phyloP scores from a whole-genome alignment of 2,797 vertebrate genomes.

The Spinibarbus caldwelli region DNA sequence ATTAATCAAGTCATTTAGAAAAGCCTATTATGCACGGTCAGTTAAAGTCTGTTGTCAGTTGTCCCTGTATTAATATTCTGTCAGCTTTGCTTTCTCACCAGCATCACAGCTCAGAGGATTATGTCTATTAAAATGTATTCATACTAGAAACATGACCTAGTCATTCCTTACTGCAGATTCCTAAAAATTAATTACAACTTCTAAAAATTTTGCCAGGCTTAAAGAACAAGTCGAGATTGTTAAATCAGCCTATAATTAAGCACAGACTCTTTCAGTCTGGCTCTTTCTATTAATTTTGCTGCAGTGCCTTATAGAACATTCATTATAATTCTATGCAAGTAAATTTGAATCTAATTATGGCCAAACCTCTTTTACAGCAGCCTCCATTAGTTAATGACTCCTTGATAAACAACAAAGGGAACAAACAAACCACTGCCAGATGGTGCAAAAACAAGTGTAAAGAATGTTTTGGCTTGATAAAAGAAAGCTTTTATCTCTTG shows the following conservation, averaged over 20 bases:
- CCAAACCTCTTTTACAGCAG: constrained; percentile 34
- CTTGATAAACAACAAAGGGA: constrained; percentile 37
- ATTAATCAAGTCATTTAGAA: constrained; percentile 45
- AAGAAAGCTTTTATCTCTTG: constrained; percentile 39
- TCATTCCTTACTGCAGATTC: constrained; percentile 10
- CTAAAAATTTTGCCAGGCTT: constrained; percentile 20
- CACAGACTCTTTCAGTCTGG: background rate
- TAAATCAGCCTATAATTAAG: constrained; percentile 35
- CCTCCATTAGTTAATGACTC: constrained; percentile 54
- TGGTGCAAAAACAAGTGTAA: constrained; percentile 43
- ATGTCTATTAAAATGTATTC: constrained; percentile 42
- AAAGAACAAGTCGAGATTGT: constrained; percentile 7
- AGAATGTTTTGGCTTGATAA: constrained; percentile 31
- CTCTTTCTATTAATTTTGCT: constrained; percentile 47
- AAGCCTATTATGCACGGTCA: constrained; percentile 34
- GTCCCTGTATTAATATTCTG: constrained; percentile 50
- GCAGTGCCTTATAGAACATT: constrained; percentile 47
- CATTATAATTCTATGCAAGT: constrained; percentile 49
- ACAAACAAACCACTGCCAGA: constrained; percentile 39
- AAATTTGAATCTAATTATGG: constrained; percentile 52
- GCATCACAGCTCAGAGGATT: constrained; percentile 47
- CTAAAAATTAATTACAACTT: constrained; percentile 45
- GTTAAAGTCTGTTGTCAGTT: constrained; percentile 26
- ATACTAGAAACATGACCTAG: constrained; percentile 38
- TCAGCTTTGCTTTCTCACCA: constrained; percentile 47